These are phyloP conservation scores for Panulirus ornatus DNA, from an alignment of 1,140 invertebrate species.

Conservation along the genomic window DNA sequence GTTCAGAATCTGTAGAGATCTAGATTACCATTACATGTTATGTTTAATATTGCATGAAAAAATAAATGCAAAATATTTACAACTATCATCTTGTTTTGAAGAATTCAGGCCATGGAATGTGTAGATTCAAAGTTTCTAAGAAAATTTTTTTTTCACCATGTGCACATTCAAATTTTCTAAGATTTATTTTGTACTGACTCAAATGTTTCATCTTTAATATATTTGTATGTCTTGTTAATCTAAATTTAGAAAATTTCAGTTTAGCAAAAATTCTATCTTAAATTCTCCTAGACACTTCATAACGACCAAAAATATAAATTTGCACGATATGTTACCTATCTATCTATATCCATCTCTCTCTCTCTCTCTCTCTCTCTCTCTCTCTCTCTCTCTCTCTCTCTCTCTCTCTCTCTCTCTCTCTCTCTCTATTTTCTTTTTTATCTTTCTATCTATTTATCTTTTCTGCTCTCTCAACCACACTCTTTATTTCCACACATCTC, in stretches of 20 bases:
- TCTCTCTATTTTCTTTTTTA: too few relatives aligned
- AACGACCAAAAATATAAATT: not conserved
- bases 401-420: too few relatives aligned
- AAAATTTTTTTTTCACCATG: not conserved
- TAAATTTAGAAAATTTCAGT: not conserved
- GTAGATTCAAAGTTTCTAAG: not conserved
- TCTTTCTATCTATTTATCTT: too few relatives aligned
- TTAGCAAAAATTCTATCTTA: slow-evolving; percentile 6
- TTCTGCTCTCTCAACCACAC: too few relatives aligned
- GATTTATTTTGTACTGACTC: too few relatives aligned
- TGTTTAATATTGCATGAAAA: not conserved
- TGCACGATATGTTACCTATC: not conserved
- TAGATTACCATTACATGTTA: not conserved
- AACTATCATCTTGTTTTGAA: not conserved
- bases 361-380: too few relatives aligned
- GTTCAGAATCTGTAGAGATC: not conserved
- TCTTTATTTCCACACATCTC: too few relatives aligned
- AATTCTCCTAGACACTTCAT: slow-evolving; percentile 5
- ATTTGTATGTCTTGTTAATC: not conserved
- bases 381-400: too few relatives aligned
- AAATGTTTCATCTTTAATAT: not conserved
- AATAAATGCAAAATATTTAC: not conserved
- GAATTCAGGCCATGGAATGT: not conserved
- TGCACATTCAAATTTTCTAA: not conserved
- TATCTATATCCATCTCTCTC: too few relatives aligned